Evolutionary conservation across 2,888 invertebrate species (phyloP), one percentile per base, ranked within the genome.

Genomic region (Polydrusus tereticollis): DNA sequence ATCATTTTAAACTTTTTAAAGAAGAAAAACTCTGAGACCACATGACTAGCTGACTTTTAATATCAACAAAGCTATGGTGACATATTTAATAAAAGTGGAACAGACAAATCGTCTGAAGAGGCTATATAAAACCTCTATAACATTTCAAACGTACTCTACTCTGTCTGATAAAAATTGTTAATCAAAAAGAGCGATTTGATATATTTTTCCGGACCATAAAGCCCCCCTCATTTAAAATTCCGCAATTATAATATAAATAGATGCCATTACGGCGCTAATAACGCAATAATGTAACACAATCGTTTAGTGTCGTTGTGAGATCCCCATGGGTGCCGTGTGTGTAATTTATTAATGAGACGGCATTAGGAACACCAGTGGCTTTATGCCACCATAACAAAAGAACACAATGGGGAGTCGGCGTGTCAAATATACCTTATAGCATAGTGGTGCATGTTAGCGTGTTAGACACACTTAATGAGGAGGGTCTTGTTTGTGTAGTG

Each of bases 231-330:
- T 85, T 83, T 83, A 82, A 84, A 85, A 86, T 85, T 85, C 84
- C 80, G 82, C 85, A 85, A 86, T 86, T 86, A 86, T 85, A 86
- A 86, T 85, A 86, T 85, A 86, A 86, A 86, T 86, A 85, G 86
- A 85, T 82, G 83, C 85, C 84, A 85, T 86, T 86, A 86, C 83
- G 78, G 80, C 82, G 83, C 84, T 85, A 86, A 86, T 86, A 85
- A 85, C 83, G 83, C 85, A 85, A 85, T 86, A 85, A 85, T 85
- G 83, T 82, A 83, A 84, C 83, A 84, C 82, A 83, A 85, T 85
- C 85, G 85, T 83, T 85, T 84, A 84, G 83, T 83, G 83, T 80
- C 82, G 81, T 80, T 77, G 72, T 33, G 33, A 20, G 57, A 43
- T 72, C 79, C 80, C 84, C 82, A 81, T n/a, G 78, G 78, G 85